A percentile compares a stretch with the other conserved stretches of the same genome.
Conservation (phyloP, 2,888 invertebrate genomes). For the Erannis defoliaria region DNA sequence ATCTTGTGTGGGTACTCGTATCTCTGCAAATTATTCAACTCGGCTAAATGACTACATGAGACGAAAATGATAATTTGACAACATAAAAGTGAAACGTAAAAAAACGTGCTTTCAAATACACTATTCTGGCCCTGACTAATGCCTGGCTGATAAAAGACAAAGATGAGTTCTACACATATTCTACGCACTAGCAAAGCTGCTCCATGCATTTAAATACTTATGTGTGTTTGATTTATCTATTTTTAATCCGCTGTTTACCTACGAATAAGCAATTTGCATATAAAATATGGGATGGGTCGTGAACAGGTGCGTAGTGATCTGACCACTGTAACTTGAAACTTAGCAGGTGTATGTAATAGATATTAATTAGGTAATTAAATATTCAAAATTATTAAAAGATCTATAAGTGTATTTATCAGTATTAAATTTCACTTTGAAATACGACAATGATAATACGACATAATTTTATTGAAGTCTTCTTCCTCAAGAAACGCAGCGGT, state of each 20-base stretch:
- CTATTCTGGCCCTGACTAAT: too few relatives aligned
- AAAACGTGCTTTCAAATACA: too few relatives aligned
- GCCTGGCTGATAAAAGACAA: neutral
- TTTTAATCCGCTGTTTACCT: conserved; percentile 36
- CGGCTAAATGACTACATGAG: too few relatives aligned
- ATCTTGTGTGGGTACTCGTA: too few relatives aligned
- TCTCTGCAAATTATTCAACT: too few relatives aligned
- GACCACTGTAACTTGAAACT: conserved; percentile 66
- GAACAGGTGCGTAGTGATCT: conserved; percentile 66
- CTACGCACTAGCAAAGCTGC: conserved; percentile 7
- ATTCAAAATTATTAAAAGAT: conserved; percentile 28
- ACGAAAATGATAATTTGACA: too few relatives aligned
- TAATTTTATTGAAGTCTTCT: too few relatives aligned
- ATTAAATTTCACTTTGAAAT: neutral
- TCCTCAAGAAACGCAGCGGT: too few relatives aligned
- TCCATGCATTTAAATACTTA: neutral
- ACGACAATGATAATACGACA: neutral
- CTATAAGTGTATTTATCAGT: neutral
- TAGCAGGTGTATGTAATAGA: conserved; percentile 63
- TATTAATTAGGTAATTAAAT: conserved; percentile 30
- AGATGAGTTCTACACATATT: conserved; percentile 3
- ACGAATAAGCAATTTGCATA: conserved; percentile 46
- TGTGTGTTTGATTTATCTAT: conserved; percentile 28
- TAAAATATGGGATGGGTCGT: conserved; percentile 46
- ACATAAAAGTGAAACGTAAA: too few relatives aligned